A percentile compares a stretch with the other conserved stretches of the same genome.
Conservation (phyloP, 2,888 invertebrate species). For the Venustoraphidia nigricollis region DNA sequence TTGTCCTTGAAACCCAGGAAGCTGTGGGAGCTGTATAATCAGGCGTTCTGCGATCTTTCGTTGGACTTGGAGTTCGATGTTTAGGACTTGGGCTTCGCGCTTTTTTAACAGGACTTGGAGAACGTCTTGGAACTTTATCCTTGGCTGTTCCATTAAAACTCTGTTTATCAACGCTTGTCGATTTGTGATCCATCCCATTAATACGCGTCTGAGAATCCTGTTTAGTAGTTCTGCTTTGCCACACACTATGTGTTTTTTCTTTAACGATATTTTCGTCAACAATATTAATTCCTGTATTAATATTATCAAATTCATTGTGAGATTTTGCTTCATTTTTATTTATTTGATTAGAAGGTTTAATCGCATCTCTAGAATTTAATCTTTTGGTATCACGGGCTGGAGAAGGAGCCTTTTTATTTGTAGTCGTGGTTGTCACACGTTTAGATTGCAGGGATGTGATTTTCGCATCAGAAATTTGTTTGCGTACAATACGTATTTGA, state of each 20-base stretch:
- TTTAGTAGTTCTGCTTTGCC: too few relatives aligned
- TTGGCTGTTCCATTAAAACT: conserved; percentile 22
- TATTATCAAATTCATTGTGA: neutral
- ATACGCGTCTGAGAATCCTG: too few relatives aligned
- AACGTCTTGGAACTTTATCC: neutral
- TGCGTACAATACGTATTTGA: conserved; percentile 58
- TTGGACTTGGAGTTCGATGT: conserved; percentile 18
- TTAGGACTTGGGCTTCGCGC: conserved; percentile 26
- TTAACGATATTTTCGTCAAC: neutral
- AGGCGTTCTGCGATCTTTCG: conserved; percentile 9
- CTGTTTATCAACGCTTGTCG: too few relatives aligned
- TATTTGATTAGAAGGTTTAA: too few relatives aligned
- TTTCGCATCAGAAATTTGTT: conserved; percentile 30
- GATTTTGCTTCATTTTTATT: too few relatives aligned
- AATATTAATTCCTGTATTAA: neutral
- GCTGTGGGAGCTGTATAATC: conserved; percentile 11
- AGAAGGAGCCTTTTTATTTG: conserved; percentile 17
- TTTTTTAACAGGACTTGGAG: conserved; percentile 17
- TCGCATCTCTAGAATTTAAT: neutral
- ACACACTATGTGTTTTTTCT: neutral
- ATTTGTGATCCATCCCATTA: too few relatives aligned
- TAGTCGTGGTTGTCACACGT: conserved; percentile 17
- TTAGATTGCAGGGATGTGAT: conserved; percentile 19
- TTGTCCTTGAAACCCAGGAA: conserved; percentile 27
- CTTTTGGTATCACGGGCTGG: neutral